phyloP scores from a whole-genome alignment of 2,797 vertebrate genomes.

The Sphaeramia orbicularis region DNA sequence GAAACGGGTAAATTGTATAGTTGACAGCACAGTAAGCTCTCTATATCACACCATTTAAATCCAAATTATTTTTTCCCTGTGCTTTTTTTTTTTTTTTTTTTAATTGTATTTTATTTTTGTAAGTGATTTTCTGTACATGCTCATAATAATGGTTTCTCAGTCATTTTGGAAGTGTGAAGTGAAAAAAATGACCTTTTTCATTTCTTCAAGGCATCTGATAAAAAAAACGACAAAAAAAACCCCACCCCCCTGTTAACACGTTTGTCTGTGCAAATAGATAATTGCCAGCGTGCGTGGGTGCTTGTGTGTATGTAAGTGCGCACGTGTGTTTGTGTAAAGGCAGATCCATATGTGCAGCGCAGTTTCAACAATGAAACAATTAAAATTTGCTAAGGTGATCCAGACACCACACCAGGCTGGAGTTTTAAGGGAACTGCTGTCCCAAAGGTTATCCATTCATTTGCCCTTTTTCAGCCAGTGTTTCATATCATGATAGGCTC shows the following conservation, averaged over 20 bases:
- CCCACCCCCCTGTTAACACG: constrained; percentile 52
- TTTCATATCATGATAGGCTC: constrained; percentile 49
- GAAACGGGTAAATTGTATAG: constrained; percentile 89
- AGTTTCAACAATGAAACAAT: constrained; percentile 4
- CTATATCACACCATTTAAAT: constrained; percentile 80
- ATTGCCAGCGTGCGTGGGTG: constrained; percentile 58
- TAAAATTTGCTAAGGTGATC: constrained; percentile 51
- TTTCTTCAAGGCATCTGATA: constrained; percentile 21
- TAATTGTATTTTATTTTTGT: constrained; percentile 59
- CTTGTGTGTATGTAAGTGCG: constrained; percentile 53
- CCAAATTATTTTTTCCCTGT: constrained; percentile 67
- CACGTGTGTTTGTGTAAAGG: constrained; percentile 52
- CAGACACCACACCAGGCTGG: constrained; percentile 49
- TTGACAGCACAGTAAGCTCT: constrained; percentile 87
- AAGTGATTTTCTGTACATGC: constrained; percentile 75
- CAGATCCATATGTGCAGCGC: constrained; percentile 57
- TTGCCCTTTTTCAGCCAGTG: constrained; percentile 24
- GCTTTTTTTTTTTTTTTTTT: constrained; percentile 63
- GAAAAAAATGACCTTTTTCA: constrained; percentile 36
- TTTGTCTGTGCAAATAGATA: constrained; percentile 63
- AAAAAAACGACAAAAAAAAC: constrained; percentile 22
- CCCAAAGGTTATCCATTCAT: constrained; percentile 29
- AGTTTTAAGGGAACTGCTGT: constrained; percentile 52
- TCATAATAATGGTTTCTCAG: constrained; percentile 65
- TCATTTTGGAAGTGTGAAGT: constrained; percentile 63